Conservation (phyloP, 2,113 vertebrate species). For the Vombatus ursinus region DNA sequence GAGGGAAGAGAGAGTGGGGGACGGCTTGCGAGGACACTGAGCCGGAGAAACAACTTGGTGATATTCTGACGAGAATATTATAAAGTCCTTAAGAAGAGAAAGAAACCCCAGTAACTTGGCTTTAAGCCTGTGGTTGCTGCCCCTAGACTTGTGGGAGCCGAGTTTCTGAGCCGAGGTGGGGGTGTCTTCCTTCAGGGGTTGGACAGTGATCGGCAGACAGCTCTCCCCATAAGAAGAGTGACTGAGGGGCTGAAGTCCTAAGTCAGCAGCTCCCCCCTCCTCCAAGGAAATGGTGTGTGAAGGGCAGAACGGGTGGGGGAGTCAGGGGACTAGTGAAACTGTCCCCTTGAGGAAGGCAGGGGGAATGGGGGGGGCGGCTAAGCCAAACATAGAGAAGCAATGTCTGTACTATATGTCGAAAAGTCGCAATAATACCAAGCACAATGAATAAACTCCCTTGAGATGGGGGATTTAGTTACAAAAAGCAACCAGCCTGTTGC, state of each 20-base stretch:
- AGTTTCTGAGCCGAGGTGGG: neutral
- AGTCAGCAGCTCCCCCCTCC: neutral
- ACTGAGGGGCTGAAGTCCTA: neutral
- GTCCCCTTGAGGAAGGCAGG: constrained; percentile 2
- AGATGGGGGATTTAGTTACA: constrained; percentile 78
- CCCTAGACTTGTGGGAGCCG: neutral
- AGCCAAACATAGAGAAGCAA: constrained; percentile 47
- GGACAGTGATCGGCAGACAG: neutral
- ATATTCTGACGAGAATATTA: neutral
- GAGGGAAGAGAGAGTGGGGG: neutral
- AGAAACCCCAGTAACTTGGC: neutral
- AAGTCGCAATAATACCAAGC: constrained; percentile 69
- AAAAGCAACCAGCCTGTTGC: constrained; percentile 80
- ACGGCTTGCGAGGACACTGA: neutral
- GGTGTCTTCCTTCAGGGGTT: neutral
- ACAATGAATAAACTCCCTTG: constrained; percentile 79
- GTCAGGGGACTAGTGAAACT: neutral
- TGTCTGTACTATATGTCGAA: constrained; percentile 80
- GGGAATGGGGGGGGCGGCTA: neutral
- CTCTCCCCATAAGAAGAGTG: neutral
- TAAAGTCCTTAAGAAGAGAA: neutral
- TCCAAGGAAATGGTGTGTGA: neutral
- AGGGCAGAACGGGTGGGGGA: neutral
- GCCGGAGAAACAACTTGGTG: neutral
- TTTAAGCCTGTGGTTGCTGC: neutral